Evolutionary conservation across 2,113 vertebrate genomes (phyloP).

Genomic region (Nicator chloris): DNA sequence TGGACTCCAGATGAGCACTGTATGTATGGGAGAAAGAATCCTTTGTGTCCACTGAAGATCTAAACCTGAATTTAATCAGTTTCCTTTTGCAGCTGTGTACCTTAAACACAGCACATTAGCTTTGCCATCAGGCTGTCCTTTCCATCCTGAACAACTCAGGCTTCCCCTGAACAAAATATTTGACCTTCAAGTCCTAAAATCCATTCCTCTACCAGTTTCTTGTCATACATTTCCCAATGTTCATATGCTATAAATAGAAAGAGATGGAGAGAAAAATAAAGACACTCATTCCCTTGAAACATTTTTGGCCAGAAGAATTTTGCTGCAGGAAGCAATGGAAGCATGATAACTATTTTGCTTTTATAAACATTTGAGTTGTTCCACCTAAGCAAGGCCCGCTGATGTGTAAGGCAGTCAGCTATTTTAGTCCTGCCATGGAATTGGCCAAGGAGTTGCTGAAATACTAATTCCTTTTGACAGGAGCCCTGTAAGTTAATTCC

Average conservation of each 20-base stretch:
- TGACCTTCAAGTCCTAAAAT: not conserved
- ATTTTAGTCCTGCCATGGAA: slow-evolving; percentile 9
- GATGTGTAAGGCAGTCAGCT: not conserved
- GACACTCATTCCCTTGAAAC: not conserved
- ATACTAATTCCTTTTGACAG: slow-evolving; percentile 42
- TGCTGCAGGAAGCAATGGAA: not conserved
- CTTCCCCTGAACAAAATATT: not conserved
- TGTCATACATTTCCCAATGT: not conserved
- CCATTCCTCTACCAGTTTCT: not conserved
- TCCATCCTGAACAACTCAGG: not conserved
- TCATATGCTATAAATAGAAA: not conserved
- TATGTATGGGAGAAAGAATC: not conserved
- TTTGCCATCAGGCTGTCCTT: not conserved
- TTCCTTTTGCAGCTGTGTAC: not conserved
- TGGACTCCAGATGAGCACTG: not conserved
- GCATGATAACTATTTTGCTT: not conserved
- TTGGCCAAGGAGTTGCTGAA: not conserved
- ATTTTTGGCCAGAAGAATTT: not conserved
- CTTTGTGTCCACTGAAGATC: not conserved
- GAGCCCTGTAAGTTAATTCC: not conserved
- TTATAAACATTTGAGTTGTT: not conserved
- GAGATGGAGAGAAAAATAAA: not conserved
- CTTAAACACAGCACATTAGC: not conserved
- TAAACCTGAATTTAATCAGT: not conserved
- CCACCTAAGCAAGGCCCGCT: not conserved